These are phyloP conservation scores for Lutjanus erythropterus DNA, from an alignment of 2,113 vertebrate species.

Conservation along the genomic window DNA sequence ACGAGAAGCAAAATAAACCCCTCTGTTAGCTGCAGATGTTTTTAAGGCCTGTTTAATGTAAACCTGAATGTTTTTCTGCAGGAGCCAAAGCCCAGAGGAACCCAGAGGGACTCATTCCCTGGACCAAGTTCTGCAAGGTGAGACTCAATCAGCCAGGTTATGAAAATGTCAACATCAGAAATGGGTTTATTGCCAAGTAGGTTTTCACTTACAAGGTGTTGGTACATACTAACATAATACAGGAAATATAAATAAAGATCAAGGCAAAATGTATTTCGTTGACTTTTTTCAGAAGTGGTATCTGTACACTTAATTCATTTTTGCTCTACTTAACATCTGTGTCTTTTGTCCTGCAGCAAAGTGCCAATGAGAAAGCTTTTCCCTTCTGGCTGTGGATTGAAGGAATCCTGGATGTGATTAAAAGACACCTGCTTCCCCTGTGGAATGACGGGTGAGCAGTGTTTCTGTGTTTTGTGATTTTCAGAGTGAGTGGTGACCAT, in stretches of 20 bases:
- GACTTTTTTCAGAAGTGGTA: too few relatives aligned
- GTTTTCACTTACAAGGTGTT: too few relatives aligned
- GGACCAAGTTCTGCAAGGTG: conserved; percentile 98
- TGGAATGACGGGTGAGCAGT: conserved; percentile 97
- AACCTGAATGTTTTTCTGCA: conserved; percentile 64
- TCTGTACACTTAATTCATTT: too few relatives aligned
- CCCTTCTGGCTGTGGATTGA: conserved; percentile 97
- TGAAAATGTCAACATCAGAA: too few relatives aligned
- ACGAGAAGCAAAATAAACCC: too few relatives aligned
- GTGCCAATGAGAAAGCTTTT: conserved; percentile 90
- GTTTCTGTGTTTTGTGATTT: background rate
- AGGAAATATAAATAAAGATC: too few relatives aligned
- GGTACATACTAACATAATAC: too few relatives aligned
- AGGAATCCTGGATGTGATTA: conserved; percentile 96
- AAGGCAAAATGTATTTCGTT: too few relatives aligned
- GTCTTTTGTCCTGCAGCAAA: conserved; percentile 77
- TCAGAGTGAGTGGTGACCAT: background rate
- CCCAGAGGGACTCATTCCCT: conserved; percentile 91
- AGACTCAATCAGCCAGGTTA: conserved; percentile 11
- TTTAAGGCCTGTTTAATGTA: too few relatives aligned
- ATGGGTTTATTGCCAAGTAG: too few relatives aligned
- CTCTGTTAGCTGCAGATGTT: background rate
- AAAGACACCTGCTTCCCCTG: conserved; percentile 92
- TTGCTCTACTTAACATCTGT: background rate
- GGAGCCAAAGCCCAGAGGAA: conserved; percentile 84